Conservation (phyloP, 2,888 invertebrate genomes). For the Diarsia mendica region DNA sequence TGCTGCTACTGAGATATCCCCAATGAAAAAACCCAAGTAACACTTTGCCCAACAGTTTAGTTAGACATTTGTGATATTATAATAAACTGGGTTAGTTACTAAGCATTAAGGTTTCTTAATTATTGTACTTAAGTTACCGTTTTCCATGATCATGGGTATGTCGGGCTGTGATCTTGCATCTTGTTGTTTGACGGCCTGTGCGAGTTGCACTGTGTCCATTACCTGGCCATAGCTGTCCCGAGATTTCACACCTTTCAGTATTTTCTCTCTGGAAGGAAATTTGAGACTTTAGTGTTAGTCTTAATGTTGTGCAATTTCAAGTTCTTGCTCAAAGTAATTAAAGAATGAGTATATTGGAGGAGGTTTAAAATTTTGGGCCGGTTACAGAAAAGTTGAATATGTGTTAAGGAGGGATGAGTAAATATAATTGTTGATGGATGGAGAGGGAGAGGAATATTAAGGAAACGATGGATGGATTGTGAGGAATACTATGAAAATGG, state of each 20-base stretch:
- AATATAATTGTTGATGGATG: too few species aligned
- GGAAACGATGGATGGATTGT: too few species aligned
- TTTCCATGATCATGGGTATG: slow-evolving; percentile 83
- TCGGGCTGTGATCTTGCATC: slow-evolving; percentile 80
- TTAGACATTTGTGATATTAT: neutral
- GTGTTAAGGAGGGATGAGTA: too few species aligned
- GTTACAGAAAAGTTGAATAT: too few species aligned
- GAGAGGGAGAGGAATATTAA: too few species aligned
- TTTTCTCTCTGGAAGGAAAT: slow-evolving; percentile 91
- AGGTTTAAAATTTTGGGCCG: too few species aligned
- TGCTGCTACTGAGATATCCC: too few species aligned
- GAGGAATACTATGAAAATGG: too few species aligned
- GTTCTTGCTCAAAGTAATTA: neutral
- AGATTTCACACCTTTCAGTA: slow-evolving; percentile 94
- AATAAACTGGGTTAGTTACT: neutral
- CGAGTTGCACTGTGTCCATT: slow-evolving; percentile 93
- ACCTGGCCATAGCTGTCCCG: slow-evolving; percentile 96
- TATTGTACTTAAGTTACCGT: slow-evolving; percentile 27
- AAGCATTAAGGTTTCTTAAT: neutral
- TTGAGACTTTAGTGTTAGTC: neutral
- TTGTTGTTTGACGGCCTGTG: slow-evolving; percentile 90
- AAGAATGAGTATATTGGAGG: too few species aligned
- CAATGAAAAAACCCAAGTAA: too few species aligned
- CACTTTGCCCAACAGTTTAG: too few species aligned
- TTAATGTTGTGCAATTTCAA: neutral